Percentiles rank a stretch among this genome's conserved stretches.
Evolutionary conservation across 2,797 vertebrate species (phyloP).

Genomic region (Platalea minor): DNA sequence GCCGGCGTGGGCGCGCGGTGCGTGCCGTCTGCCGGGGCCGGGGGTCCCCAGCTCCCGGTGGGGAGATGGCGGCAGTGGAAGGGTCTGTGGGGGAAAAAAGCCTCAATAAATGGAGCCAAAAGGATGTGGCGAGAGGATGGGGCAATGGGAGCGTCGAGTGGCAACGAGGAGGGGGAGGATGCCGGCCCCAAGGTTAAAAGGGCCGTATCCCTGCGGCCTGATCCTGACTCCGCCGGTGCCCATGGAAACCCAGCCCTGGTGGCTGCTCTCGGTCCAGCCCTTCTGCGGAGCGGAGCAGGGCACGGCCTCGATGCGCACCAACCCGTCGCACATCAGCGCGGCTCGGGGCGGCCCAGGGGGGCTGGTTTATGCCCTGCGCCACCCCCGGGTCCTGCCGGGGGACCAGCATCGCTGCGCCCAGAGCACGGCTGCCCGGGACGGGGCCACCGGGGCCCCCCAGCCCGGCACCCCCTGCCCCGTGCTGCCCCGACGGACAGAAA

Average conservation of each 20-base stretch:
- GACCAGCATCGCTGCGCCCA: accelerated
- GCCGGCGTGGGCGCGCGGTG: neutral
- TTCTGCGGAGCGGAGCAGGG: neutral
- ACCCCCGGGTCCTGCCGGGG: accelerated
- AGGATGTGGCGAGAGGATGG: neutral
- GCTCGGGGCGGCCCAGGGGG: neutral
- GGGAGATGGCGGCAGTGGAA: neutral
- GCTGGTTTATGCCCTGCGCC: accelerated
- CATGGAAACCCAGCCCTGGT: accelerated
- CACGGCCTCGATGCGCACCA: accelerated
- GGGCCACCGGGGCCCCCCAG: neutral
- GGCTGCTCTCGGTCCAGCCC: neutral
- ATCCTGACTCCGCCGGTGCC: neutral
- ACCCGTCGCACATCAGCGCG: accelerated
- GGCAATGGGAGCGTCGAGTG: accelerated
- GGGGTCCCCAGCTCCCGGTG: neutral
- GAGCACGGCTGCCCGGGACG: accelerated
- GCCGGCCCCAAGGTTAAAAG: neutral
- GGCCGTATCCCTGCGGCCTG: accelerated
- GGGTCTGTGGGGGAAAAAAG: accelerated
- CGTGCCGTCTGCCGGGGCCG: neutral
- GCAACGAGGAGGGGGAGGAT: too few relatives aligned
- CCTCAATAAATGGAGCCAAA: accelerated
- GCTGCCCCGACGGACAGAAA: neutral
- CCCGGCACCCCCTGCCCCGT: accelerated